phyloP scores from a whole-genome alignment of 2,797 vertebrate genomes.

The Lycodopsis pacificus region DNA sequence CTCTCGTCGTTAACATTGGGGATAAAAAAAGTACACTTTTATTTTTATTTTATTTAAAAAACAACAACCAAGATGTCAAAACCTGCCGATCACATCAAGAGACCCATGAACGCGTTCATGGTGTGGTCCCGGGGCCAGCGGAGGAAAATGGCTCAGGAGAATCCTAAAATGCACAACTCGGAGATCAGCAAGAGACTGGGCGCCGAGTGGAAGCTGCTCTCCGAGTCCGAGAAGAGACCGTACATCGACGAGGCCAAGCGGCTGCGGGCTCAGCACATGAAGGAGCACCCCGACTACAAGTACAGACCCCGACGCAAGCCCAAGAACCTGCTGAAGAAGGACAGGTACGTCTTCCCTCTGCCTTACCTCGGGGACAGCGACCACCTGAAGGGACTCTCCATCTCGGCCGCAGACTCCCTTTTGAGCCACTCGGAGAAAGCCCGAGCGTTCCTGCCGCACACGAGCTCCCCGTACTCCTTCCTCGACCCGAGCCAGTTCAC shows the following conservation, averaged over 20 bases:
- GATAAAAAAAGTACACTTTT: slow-evolving; percentile 66
- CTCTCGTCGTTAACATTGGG: slow-evolving; percentile 55
- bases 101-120: slow-evolving; percentile 99
- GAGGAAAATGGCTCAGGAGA: slow-evolving; percentile 99
- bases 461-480: slow-evolving; percentile 94
- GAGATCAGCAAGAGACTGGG: slow-evolving; percentile 98
- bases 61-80: slow-evolving; percentile 89
- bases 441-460: slow-evolving; percentile 94
- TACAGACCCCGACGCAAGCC: slow-evolving; percentile 98
- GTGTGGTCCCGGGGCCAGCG: slow-evolving; percentile 98
- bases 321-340: slow-evolving; percentile 99
- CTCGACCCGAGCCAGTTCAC: slow-evolving; percentile 98
- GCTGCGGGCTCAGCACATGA: slow-evolving; percentile 98
- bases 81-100: slow-evolving; percentile 97
- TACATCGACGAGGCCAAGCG: slow-evolving; percentile 99
- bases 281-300: slow-evolving; percentile 99
- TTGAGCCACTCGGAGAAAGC: slow-evolving; percentile 93
- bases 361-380: slow-evolving; percentile 98
- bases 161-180: slow-evolving; percentile 99
- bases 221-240: slow-evolving; percentile 97
- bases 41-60: background rate
- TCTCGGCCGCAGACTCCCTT: slow-evolving; percentile 93
- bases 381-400: slow-evolving; percentile 94
- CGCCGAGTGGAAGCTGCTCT: slow-evolving; percentile 99
- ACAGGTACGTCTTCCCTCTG: slow-evolving; percentile 99